Conservation (phyloP, 2,888 invertebrate genomes). For the Rhingia campestris region DNA sequence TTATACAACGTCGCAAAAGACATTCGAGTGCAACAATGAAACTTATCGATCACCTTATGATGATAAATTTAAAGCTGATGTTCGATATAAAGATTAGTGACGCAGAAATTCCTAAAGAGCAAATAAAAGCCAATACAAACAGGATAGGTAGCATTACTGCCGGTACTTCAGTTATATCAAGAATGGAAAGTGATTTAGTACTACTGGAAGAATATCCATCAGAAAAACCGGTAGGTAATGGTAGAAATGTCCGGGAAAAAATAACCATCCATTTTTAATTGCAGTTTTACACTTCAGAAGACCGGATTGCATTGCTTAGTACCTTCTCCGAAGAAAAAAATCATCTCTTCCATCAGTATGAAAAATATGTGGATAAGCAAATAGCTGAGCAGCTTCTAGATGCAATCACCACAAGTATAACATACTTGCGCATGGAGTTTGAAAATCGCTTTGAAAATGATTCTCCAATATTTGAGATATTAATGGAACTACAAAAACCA, state of each 20-base stretch:
- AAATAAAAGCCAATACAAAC: conserved; percentile 78
- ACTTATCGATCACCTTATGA: conserved; percentile 85
- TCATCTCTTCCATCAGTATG: conserved; percentile 83
- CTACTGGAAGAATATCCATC: background rate
- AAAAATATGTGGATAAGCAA: conserved; percentile 86
- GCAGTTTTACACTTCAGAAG: conserved; percentile 70
- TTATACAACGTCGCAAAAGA: conserved; percentile 78
- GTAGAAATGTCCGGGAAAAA: background rate
- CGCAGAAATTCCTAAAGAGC: conserved; percentile 79
- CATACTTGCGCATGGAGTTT: conserved; percentile 79
- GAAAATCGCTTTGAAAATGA: conserved; percentile 79
- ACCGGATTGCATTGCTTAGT: conserved; percentile 76
- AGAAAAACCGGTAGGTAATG: conserved; percentile 47
- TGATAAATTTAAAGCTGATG: conserved; percentile 87
- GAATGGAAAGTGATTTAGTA: conserved; percentile 44
- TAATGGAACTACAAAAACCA: conserved; percentile 88
- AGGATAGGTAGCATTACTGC: conserved; percentile 79
- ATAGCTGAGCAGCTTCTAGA: conserved; percentile 85
- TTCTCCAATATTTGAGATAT: conserved; percentile 89
- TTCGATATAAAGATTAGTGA: conserved; percentile 84
- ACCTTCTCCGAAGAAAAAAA: conserved; percentile 76
- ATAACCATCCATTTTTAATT: background rate
- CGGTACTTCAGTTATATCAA: conserved; percentile 55
- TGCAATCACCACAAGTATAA: conserved; percentile 82
- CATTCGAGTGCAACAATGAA: conserved; percentile 84